Conservation (phyloP, 2,888 invertebrate species). For the Drosophila monieri region DNA sequence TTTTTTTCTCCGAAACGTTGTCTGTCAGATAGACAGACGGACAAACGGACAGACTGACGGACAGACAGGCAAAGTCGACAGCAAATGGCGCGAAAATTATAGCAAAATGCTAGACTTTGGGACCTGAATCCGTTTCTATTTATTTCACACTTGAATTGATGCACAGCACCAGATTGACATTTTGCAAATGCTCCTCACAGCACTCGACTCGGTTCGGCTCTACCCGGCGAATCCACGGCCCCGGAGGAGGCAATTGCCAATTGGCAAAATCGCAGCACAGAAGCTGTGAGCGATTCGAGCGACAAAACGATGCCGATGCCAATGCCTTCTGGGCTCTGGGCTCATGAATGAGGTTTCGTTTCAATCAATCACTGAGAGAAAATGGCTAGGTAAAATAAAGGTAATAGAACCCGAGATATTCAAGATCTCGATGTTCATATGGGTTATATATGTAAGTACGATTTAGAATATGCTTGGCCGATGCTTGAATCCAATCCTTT, state of each 20-base stretch:
- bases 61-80: conserved; percentile 37
- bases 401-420: no score
- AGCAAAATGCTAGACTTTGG: conserved; percentile 66
- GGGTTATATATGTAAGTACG: no score
- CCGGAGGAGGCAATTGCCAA: conserved; percentile 44
- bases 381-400: no score
- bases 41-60: background rate
- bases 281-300: conserved; percentile 37
- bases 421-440: no score
- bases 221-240: background rate
- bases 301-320: conserved; percentile 19
- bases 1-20: conserved; percentile 34
- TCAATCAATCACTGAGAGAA: conserved; percentile 27
- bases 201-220: conserved; percentile 24
- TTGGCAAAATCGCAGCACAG: conserved; percentile 52
- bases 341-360: conserved; percentile 44
- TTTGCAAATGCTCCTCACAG: conserved; percentile 79
- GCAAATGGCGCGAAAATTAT: conserved; percentile 80
- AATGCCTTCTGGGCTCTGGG: conserved; percentile 38
- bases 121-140: conserved; percentile 80
- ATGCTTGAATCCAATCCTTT: no score
- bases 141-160: conserved; percentile 81
- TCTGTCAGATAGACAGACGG: conserved; percentile 6
- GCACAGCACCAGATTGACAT: conserved; percentile 81
- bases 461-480: no score